phyloP scores from a whole-genome alignment of 2,113 vertebrate genomes.

The Podarcis cretensis region DNA sequence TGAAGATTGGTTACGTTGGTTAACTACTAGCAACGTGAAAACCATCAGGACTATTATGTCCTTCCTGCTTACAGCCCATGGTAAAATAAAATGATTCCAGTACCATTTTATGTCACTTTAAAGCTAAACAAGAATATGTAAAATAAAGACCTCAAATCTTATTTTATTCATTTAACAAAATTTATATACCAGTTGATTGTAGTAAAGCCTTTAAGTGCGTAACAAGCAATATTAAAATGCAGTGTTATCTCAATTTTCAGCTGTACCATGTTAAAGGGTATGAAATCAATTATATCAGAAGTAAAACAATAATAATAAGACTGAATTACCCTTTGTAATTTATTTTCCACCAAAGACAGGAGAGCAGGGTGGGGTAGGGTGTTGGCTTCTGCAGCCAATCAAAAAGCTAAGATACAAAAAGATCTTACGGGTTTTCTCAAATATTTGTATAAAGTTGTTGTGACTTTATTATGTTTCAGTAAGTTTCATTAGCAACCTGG shows the following conservation, averaged over 20 bases:
- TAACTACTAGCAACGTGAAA: neutral
- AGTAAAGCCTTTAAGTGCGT: too few relatives aligned
- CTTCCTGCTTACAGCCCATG: neutral
- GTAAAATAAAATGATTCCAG: neutral
- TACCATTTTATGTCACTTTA: neutral
- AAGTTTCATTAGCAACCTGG: neutral
- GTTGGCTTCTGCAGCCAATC: neutral
- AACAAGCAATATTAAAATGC: too few relatives aligned
- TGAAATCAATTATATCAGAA: neutral
- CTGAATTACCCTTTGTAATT: neutral
- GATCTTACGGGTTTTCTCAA: neutral
- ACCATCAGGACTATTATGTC: too few relatives aligned
- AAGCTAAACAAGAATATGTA: neutral
- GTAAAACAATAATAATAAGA: neutral
- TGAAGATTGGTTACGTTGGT: neutral
- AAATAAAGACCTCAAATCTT: too few relatives aligned
- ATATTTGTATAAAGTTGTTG: neutral
- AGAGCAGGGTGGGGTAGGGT: neutral
- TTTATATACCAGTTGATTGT: too few relatives aligned
- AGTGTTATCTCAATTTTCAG: neutral
- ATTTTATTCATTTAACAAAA: too few relatives aligned
- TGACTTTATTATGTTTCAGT: too few relatives aligned
- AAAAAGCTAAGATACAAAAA: neutral
- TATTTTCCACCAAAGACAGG: neutral
- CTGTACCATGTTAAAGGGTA: neutral